phyloP scores from a whole-genome alignment of 2,888 invertebrate species.

The Acleris cristana region DNA sequence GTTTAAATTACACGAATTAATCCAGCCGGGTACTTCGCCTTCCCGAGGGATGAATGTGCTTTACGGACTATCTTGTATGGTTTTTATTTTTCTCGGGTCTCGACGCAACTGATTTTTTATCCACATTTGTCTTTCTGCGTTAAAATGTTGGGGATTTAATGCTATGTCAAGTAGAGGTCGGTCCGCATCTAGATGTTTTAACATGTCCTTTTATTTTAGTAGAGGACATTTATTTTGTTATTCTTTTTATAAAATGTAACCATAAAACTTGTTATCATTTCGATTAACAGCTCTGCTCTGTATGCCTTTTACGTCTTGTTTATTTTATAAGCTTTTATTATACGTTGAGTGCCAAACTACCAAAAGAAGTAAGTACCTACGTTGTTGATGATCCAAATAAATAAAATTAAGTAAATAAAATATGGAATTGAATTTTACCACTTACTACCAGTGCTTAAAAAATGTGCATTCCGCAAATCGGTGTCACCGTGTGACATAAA shows the following conservation, averaged over 20 bases:
- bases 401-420: too few species aligned
- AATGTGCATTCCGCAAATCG: neutral
- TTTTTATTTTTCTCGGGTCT: constrained; percentile 37
- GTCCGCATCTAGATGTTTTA: constrained; percentile 17
- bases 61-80: constrained; percentile 40
- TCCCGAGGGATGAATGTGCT: constrained; percentile 62
- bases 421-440: too few species aligned
- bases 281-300: too few species aligned
- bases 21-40: constrained; percentile 60
- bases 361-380: too few species aligned
- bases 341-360: too few species aligned
- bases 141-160: constrained; percentile 26
- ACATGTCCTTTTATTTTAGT: constrained; percentile 7
- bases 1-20: constrained; percentile 78
- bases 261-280: neutral
- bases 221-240: constrained; percentile 6
- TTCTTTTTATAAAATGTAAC: neutral
- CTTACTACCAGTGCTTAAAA: too few species aligned
- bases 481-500: neutral
- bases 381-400: too few species aligned
- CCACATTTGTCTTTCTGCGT: constrained; percentile 30
- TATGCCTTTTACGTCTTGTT: too few species aligned
- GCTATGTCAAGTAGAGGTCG: constrained; percentile 13
- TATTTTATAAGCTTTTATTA: too few species aligned
- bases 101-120: constrained; percentile 38